Evolutionary conservation across 2,797 vertebrate genomes (phyloP).

Genomic region (Propithecus deckenii): DNA sequence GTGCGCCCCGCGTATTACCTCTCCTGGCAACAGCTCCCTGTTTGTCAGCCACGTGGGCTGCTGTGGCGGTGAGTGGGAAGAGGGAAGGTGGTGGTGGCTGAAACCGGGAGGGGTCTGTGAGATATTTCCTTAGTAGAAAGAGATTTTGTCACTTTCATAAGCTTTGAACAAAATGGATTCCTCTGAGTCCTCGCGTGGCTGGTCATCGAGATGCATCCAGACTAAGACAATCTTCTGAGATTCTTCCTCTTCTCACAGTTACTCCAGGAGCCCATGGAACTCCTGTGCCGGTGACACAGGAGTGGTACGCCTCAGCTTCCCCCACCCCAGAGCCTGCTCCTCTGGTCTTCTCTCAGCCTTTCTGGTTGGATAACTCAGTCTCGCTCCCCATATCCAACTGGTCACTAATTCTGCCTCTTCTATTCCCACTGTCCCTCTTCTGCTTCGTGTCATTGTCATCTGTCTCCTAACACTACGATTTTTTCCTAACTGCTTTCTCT

Average conservation of each 20-base stretch:
- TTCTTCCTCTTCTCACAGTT: neutral
- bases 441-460: neutral
- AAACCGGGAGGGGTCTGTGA: neutral
- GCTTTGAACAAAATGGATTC: neutral
- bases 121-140: neutral
- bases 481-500: slow-evolving; percentile 27
- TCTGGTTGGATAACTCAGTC: neutral
- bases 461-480: neutral
- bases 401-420: neutral
- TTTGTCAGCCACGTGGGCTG: neutral
- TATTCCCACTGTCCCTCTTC: neutral
- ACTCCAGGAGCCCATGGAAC: neutral
- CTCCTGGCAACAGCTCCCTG: neutral
- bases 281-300: neutral
- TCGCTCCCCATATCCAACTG: neutral
- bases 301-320: rapidly evolving
- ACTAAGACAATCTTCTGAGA: neutral
- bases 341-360: neutral
- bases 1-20: neutral
- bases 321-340: neutral
- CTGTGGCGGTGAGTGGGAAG: neutral
- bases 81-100: neutral
- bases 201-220: neutral
- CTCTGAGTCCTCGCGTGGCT: neutral
- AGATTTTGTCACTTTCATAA: neutral